Evolutionary conservation across 2,797 vertebrate species (phyloP), one percentile per base, ranked within the genome.

Genomic region (Anguilla pacifica): DNA sequence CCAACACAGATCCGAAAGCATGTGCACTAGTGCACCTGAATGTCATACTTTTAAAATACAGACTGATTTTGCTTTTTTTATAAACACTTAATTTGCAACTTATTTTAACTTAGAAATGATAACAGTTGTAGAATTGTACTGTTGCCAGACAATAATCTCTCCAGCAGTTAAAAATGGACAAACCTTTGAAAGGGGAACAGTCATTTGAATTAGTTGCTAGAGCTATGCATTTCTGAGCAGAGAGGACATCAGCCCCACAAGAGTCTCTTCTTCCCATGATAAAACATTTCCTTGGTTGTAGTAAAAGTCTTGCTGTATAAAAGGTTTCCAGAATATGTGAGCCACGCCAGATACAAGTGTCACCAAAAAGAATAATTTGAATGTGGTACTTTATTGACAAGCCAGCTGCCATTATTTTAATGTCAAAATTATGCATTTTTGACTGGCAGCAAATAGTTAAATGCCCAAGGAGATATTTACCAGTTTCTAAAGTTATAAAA

Each of bases 401-500:
- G 28, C 28, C n/a, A 72, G 70, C 70, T 72, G 70, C 70, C 70
- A 31, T 28, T 72, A 35, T 35, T 72, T 72, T 31, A 72, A 28
- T 72, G 70, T 72, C n/a, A 72, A 72, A 72, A 28, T 72, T 28
- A 67, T 13, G 5, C 19, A n/a, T 67, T n/a, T 61, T 61, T 61
- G 59, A 70, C 64, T 35, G 70, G 70, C 70, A 72, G 28, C 28
- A 72, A 72, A 72, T 72, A 72, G 9, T 72, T 70, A n/a, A 70
- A 70, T 70, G 64, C 28, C 64, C 64, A 70, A 28, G 64, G 64
- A n/a, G n/a, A 70, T 70, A 28, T 61, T 61, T n/a, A 70, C 25
- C 22, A n/a, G 64, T 10, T 74, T 39, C 28, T 39, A 74, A 74
- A 31, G 11, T 35, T 39, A 10, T 74, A 74, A 74, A 39, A 35